Evolutionary conservation across 2,888 invertebrate genomes (phyloP), one percentile per base, ranked within the genome.

Genomic region (Trachelus iudaicus): DNA sequence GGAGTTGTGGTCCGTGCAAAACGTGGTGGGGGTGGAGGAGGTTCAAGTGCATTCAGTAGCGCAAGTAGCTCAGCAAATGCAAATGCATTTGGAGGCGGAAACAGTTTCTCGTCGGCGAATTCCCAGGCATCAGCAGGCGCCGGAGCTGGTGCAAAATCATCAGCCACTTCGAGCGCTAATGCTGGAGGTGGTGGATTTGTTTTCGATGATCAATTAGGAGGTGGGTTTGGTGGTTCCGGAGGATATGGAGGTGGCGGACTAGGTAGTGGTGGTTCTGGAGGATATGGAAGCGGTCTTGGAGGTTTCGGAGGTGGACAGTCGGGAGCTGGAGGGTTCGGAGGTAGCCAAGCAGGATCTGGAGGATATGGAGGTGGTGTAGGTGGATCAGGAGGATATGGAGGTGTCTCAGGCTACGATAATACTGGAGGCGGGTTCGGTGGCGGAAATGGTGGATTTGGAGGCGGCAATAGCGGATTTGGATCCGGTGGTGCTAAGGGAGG

Each of bases 101-200:
- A 75, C 33, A 85, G 84, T 76, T 82, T 78, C 40, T 79, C 81
- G 74, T 92, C 93, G 4, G 92, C 93, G 69, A 86, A 88, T 80
- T 77, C 85, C 75, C 84, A 85, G 81, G 81, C 89, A 74, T 80
- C 84, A 71, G 87, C 89, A 79, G 86, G 89, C 80, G 88, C 90
- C 76, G 86, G 85, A 34, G 84, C 83, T 6, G 81, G 81, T 12
- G 84, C 80, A 11, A 79, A 79, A 69, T 75, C 80, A 13, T 79
- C 83, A 30, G 80, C 77, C 1, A 73, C 74, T 4, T 56, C 56
- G 6, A 23, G 23, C 56, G 78, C 79, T 31, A 78, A 40, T 33
- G 80, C 81, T 11, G 69, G 76, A 73, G 73, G 37, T 77, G 80
- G 80, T 23, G 77, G 77, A 73, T 76, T 76, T 31, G 56, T 75